Conservation (phyloP, 2,797 vertebrate species). For the Hybognathus amarus region DNA sequence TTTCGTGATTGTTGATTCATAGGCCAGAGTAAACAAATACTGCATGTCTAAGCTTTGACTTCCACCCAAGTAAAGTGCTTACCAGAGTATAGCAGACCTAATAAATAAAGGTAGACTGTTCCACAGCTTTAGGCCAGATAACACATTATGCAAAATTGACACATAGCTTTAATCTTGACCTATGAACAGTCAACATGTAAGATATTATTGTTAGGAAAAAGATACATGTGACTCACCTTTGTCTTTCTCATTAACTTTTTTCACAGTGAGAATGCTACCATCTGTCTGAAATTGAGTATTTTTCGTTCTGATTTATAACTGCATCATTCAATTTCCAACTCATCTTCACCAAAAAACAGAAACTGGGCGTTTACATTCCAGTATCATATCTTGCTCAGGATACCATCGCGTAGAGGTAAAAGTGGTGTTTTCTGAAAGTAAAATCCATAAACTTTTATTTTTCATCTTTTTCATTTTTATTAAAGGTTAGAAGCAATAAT, state of each 20-base stretch:
- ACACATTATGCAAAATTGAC: neutral
- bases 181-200: neutral
- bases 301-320: rapidly evolving
- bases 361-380: neutral
- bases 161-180: neutral
- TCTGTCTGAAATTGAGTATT: neutral
- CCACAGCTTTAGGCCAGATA: neutral
- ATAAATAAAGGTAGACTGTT: neutral
- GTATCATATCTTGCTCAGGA: too few species aligned
- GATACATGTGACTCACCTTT: neutral
- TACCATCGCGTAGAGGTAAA: too few species aligned
- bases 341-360: neutral
- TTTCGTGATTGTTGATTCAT: too few species aligned
- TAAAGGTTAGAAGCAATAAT: neutral
- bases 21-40: neutral
- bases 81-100: neutral
- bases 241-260: neutral
- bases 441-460: too few species aligned
- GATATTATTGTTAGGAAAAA: neutral
- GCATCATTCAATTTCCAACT: neutral
- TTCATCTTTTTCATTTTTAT: neutral
- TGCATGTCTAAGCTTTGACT: neutral
- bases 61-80: neutral
- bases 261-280: neutral
- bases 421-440: too few species aligned